These are phyloP conservation scores for Sitodiplosis mosellana DNA, from an alignment of 1,140 invertebrate species.

Conservation along the genomic window DNA sequence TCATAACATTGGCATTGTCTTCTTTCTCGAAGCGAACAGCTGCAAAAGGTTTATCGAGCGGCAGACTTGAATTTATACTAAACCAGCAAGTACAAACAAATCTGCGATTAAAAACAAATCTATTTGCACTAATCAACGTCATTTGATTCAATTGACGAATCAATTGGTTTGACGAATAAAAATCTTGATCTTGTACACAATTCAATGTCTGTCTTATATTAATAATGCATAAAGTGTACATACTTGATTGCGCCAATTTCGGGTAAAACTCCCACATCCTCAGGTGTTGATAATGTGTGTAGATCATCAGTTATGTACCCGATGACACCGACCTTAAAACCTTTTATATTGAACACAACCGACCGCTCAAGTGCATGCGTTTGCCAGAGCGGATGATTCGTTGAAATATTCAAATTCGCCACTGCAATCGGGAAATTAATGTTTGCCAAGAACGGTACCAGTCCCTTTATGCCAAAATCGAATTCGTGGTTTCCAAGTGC, in stretches of 20 bases:
- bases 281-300: conserved; percentile 37
- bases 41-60: too few relatives aligned
- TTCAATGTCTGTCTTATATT: too few relatives aligned
- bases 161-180: too few relatives aligned
- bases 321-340: conserved; percentile 58
- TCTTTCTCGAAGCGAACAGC: too few relatives aligned
- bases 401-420: conserved; percentile 52
- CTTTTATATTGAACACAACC: conserved; percentile 39
- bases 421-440: conserved; percentile 53
- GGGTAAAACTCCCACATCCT: conserved; percentile 48
- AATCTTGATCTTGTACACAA: too few relatives aligned
- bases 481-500: conserved; percentile 89
- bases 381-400: conserved; percentile 36
- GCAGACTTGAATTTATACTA: too few relatives aligned
- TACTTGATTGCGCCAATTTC: conserved; percentile 48
- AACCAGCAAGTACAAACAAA: too few relatives aligned
- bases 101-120: too few relatives aligned
- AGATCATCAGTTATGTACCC: conserved; percentile 80
- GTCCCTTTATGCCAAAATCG: conserved; percentile 54
- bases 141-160: too few relatives aligned
- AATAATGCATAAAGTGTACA: conserved; percentile 2
- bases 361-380: conserved; percentile 36
- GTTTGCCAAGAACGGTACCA: conserved; percentile 56
- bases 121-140: too few relatives aligned
- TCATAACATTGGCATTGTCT: too few relatives aligned